phyloP scores from a whole-genome alignment of 2,797 vertebrate species.

The Anisognathus igniventris region DNA sequence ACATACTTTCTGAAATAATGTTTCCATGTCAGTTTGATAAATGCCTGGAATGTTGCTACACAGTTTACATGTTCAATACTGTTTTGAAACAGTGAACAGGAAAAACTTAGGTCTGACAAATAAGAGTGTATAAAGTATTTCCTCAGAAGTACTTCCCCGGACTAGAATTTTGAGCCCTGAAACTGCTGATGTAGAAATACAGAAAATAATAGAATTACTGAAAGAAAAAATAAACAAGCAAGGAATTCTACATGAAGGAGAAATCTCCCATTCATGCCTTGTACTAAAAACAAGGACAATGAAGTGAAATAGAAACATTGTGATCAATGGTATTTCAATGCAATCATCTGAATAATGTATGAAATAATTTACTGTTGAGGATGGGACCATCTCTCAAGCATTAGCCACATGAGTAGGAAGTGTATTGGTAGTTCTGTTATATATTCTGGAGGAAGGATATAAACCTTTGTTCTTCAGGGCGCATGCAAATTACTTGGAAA shows the following conservation, averaged over 20 bases:
- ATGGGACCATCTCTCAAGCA: neutral
- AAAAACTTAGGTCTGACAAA: neutral
- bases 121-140: neutral
- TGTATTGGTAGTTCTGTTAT: neutral
- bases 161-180: neutral
- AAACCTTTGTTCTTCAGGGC: neutral
- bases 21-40: neutral
- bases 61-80: neutral
- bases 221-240: neutral
- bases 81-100: neutral
- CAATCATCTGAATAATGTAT: neutral
- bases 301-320: neutral
- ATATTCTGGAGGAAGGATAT: neutral
- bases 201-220: neutral
- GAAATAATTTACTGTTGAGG: neutral
- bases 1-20: neutral
- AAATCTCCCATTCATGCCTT: neutral
- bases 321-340: neutral
- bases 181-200: neutral
- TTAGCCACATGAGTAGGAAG: neutral
- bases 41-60: neutral
- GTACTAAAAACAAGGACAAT: neutral
- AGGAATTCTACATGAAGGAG: neutral
- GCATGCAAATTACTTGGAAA: neutral
- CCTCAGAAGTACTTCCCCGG: neutral